Percentiles rank a stretch among this genome's conserved stretches.
Evolutionary conservation across 2,888 invertebrate genomes (phyloP).

Genomic region (Leptinotarsa juncta): DNA sequence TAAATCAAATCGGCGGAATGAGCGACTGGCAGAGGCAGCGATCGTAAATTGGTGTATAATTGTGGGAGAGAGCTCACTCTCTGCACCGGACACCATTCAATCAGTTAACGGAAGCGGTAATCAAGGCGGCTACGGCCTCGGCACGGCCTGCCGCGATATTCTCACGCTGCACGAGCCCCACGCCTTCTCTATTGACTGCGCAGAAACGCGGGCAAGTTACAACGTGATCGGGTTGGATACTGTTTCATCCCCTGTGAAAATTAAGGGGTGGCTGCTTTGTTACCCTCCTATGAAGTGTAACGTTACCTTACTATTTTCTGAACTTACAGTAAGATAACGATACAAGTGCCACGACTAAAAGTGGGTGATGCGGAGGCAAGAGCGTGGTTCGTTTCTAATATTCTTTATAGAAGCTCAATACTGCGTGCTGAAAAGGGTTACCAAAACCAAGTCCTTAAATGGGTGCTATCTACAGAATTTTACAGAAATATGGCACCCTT

Average conservation of each 20-base stretch:
- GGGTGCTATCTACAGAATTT: no score
- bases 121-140: conserved; percentile 58
- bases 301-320: no score
- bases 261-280: not conserved
- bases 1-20: conserved; percentile 25
- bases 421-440: no score
- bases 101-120: conserved; percentile 63
- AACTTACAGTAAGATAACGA: no score
- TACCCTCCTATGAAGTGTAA: not conserved
- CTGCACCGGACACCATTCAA: conserved; percentile 53
- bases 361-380: no score
- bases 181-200: conserved; percentile 54
- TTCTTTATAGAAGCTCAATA: no score
- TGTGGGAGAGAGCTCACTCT: conserved; percentile 56
- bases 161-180: conserved; percentile 65
- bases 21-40: conserved; percentile 51
- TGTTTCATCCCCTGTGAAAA: not conserved
- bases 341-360: no score
- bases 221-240: not conserved
- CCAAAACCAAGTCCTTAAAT: no score
- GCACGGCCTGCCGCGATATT: conserved; percentile 57
- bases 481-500: no score
- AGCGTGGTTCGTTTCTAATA: no score
- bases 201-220: not conserved
- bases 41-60: conserved; percentile 58